These are phyloP conservation scores for Palythoa grandis DNA, from an alignment of 92 coral and sea anemone species.

Conservation along the genomic window DNA sequence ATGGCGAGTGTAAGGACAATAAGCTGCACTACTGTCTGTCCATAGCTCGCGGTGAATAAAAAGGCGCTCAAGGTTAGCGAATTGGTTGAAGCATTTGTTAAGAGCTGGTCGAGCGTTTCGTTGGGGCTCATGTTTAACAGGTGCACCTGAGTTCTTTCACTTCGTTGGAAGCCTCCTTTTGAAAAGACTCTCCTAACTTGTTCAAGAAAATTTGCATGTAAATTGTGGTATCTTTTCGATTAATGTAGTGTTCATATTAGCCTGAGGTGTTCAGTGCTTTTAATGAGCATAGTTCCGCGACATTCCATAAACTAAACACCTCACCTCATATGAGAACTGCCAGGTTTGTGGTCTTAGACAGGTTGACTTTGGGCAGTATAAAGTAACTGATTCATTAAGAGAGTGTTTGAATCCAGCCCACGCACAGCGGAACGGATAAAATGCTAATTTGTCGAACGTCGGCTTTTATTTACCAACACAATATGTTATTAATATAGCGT, in stretches of 20 bases:
- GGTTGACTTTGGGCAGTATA: background rate
- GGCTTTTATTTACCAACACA: background rate
- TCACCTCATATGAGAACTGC: too few species aligned
- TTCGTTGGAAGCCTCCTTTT: background rate
- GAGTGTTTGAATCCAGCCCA: background rate
- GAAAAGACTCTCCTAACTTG: background rate
- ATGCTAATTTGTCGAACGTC: slow-evolving; percentile 1
- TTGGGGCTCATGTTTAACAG: background rate
- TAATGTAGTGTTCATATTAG: too few species aligned
- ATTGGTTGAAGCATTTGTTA: background rate
- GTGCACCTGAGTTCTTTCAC: background rate
- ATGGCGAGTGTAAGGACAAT: slow-evolving; percentile 65
- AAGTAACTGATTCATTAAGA: background rate
- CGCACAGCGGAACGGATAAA: background rate
- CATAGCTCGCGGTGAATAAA: background rate
- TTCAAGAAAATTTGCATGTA: background rate
- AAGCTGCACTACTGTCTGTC: slow-evolving; percentile 57
- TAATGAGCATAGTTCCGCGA: background rate
- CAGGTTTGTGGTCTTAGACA: background rate
- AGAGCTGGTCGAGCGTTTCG: background rate
- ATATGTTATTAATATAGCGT: background rate
- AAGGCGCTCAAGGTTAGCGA: background rate
- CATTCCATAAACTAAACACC: too few species aligned
- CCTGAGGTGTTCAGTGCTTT: background rate
- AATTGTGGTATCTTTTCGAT: too few species aligned